Evolutionary conservation across 2,113 vertebrate genomes (phyloP).

Genomic region (Ibidorhyncha struthersii): DNA sequence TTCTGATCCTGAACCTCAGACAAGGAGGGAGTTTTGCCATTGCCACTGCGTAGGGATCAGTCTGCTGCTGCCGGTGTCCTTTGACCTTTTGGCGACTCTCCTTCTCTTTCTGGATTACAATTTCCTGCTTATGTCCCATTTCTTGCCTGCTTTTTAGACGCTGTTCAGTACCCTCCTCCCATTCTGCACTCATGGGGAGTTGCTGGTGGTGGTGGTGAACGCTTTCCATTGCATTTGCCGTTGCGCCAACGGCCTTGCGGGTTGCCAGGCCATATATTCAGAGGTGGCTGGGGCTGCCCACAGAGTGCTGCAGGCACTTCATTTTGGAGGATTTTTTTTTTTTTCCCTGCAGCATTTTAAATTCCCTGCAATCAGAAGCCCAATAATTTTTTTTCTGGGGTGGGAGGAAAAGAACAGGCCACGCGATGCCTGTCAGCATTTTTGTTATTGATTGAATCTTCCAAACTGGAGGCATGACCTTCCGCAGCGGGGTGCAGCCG

Average conservation of each 20-base stretch:
- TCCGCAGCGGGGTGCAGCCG: not conserved
- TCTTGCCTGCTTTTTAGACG: not conserved
- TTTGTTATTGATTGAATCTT: not conserved
- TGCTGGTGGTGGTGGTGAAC: not conserved
- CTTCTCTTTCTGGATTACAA: not conserved
- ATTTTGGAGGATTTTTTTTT: not conserved
- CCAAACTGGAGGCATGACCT: fast-evolving
- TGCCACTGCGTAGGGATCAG: not conserved
- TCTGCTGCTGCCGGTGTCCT: not conserved
- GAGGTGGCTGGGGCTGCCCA: not conserved
- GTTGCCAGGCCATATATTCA: not conserved
- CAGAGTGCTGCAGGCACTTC: not conserved
- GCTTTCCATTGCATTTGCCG: not conserved
- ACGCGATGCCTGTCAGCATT: not conserved
- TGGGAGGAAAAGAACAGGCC: not conserved
- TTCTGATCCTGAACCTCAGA: not conserved
- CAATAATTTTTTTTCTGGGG: not conserved
- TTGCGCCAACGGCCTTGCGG: fast-evolving
- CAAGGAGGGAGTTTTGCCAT: not conserved
- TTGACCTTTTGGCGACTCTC: not conserved
- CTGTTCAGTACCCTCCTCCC: not conserved
- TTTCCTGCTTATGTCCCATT: not conserved
- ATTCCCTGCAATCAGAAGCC: not conserved
- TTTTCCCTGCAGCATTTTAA: not conserved
- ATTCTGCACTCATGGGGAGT: not conserved